phyloP scores from a whole-genome alignment of 1,140 invertebrate species.

The Mizuhopecten yessoensis region DNA sequence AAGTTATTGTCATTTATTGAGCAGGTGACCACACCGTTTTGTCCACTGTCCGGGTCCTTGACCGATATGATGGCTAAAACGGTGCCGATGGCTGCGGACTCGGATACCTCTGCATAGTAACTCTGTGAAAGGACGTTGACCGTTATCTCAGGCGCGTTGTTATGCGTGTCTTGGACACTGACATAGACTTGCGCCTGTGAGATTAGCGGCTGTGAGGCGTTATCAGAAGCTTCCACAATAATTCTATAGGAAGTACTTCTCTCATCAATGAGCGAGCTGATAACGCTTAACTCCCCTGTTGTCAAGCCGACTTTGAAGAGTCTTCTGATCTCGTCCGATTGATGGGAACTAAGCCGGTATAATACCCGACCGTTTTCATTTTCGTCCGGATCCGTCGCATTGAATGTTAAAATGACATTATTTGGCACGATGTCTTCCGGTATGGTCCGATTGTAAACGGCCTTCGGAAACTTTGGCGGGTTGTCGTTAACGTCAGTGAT shows the following conservation, averaged over 20 bases:
- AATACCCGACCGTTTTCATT: slow-evolving; percentile 90
- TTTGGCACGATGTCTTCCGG: slow-evolving; percentile 63
- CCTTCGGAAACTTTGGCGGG: slow-evolving; percentile 88
- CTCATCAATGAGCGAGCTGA: slow-evolving; percentile 62
- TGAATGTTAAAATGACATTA: slow-evolving; percentile 84
- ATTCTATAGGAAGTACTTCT: slow-evolving; percentile 84
- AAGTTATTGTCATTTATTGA: slow-evolving; percentile 60
- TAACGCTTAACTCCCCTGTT: slow-evolving; percentile 71
- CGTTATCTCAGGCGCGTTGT: slow-evolving; percentile 81
- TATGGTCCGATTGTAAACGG: slow-evolving; percentile 92
- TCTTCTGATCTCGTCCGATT: slow-evolving; percentile 62
- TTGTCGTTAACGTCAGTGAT: slow-evolving; percentile 81
- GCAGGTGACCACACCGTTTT: slow-evolving; percentile 73
- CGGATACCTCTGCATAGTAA: slow-evolving; percentile 87
- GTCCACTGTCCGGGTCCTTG: slow-evolving; percentile 71
- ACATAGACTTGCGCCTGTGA: slow-evolving; percentile 97
- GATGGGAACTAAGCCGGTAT: slow-evolving; percentile 88
- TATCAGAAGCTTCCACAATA: slow-evolving; percentile 96
- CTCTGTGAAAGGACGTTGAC: slow-evolving; percentile 57
- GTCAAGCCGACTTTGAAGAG: slow-evolving; percentile 69
- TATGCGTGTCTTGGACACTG: slow-evolving; percentile 81
- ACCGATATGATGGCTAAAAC: slow-evolving; percentile 75
- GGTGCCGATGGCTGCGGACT: slow-evolving; percentile 65
- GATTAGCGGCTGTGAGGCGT: slow-evolving; percentile 92
- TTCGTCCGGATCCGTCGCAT: slow-evolving; percentile 91